These are phyloP conservation scores for Pimephales promelas DNA, from an alignment of 2,113 vertebrate species.

Conservation along the genomic window DNA sequence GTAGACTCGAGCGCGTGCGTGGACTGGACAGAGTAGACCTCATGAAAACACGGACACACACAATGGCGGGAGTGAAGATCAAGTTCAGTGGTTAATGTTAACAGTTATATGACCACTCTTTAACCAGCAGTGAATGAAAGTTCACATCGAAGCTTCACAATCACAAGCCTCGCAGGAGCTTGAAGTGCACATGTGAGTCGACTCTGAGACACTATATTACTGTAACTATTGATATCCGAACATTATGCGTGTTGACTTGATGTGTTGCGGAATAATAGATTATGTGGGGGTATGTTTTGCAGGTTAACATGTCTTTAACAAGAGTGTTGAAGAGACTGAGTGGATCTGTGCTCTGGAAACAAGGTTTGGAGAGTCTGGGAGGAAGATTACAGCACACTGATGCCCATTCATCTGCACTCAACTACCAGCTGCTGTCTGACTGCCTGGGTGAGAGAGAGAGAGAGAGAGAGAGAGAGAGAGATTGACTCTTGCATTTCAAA, in stretches of 20 bases:
- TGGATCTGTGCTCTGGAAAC: background rate
- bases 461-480: too few species aligned
- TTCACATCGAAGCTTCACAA: background rate
- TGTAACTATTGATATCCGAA: background rate
- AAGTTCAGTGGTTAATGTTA: constrained; percentile 32
- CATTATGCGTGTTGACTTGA: background rate
- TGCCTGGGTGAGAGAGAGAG: constrained; percentile 68
- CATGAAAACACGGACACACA: background rate
- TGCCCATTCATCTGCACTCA: constrained; percentile 28
- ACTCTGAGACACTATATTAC: background rate
- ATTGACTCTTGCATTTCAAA: too few species aligned
- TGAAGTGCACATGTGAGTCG: background rate
- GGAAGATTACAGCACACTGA: constrained; percentile 47
- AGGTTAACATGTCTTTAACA: constrained; percentile 53
- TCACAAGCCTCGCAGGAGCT: background rate
- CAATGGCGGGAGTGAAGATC: background rate
- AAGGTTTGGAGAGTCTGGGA: background rate
- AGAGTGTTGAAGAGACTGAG: constrained; percentile 47
- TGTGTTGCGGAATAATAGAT: background rate
- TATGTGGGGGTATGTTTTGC: background rate
- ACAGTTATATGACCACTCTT: background rate
- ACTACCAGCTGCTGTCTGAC: constrained; percentile 55
- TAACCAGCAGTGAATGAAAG: background rate
- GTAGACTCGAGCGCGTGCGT: constrained; percentile 10
- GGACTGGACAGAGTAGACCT: too few species aligned